Evolutionary conservation across 2,113 vertebrate species (phyloP).

Genomic region (Nothoprocta pentlandii): DNA sequence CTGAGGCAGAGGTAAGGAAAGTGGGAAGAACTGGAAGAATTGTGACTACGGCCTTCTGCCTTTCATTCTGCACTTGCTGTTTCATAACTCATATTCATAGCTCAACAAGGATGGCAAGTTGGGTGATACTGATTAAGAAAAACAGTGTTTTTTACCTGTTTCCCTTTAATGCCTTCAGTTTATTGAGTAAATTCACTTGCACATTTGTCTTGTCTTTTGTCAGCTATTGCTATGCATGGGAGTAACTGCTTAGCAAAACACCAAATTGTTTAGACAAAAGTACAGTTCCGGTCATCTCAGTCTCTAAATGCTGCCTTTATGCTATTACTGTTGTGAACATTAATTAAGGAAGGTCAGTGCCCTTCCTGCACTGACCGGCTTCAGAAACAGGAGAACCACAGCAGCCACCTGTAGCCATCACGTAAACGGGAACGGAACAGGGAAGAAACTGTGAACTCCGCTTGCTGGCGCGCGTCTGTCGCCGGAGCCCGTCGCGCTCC

Average conservation of each 20-base stretch:
- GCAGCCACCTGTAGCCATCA: background rate
- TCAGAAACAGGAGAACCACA: background rate
- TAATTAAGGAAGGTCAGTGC: background rate
- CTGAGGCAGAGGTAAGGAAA: background rate
- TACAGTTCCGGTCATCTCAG: background rate
- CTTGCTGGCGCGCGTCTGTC: background rate
- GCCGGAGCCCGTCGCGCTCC: background rate
- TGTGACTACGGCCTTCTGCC: background rate
- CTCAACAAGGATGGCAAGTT: background rate
- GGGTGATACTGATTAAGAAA: background rate
- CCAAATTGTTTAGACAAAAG: background rate
- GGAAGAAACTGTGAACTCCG: background rate
- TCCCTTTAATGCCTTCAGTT: background rate
- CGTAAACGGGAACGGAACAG: background rate
- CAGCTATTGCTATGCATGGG: background rate
- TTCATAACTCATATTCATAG: background rate
- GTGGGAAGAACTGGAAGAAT: background rate
- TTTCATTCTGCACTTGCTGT: background rate
- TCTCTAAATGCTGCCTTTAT: background rate
- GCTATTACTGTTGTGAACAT: background rate
- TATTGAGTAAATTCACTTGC: slow-evolving; percentile 9
- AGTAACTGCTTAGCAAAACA: background rate
- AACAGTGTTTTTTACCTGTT: background rate
- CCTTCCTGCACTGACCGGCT: background rate
- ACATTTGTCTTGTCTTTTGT: background rate